Percentiles rank a stretch among this genome's conserved stretches.
These are phyloP conservation scores for Tineola bisselliella DNA, from an alignment of 2,888 invertebrate genomes.

Conservation along the genomic window DNA sequence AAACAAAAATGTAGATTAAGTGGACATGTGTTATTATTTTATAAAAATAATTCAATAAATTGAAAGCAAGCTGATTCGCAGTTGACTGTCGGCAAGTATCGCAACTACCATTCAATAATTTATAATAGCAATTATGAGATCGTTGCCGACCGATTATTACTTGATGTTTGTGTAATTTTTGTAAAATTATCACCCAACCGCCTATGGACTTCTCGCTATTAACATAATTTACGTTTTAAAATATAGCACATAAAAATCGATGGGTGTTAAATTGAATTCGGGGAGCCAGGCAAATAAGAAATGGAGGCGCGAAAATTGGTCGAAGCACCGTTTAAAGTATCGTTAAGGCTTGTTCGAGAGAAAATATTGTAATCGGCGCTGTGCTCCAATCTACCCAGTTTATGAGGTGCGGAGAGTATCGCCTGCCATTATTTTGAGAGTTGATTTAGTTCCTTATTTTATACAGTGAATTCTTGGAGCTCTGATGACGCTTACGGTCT, in stretches of 20 bases:
- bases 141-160: constrained; percentile 36
- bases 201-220: constrained; percentile 45
- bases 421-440: constrained; percentile 14
- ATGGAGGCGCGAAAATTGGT: constrained; percentile 59
- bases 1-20: no score
- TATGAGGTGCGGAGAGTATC: constrained; percentile 43
- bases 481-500: background rate
- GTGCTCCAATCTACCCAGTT: constrained; percentile 32
- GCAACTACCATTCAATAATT: constrained; percentile 24
- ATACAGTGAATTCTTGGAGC: constrained; percentile 31
- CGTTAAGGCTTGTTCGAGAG: constrained; percentile 53
- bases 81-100: background rate
- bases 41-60: background rate
- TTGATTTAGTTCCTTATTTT: constrained; percentile 36
- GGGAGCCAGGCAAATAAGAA: constrained; percentile 58
- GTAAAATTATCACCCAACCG: constrained; percentile 42
- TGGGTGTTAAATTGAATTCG: constrained; percentile 65
- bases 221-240: constrained; percentile 51
- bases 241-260: constrained; percentile 48
- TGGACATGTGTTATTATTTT: background rate
- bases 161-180: constrained; percentile 43
- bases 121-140: constrained; percentile 43
- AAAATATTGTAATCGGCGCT: constrained; percentile 54
- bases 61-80: background rate
- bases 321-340: constrained; percentile 56